These are phyloP conservation scores for Philhelius pedissequus DNA, from an alignment of 2,888 invertebrate genomes.

Conservation along the genomic window DNA sequence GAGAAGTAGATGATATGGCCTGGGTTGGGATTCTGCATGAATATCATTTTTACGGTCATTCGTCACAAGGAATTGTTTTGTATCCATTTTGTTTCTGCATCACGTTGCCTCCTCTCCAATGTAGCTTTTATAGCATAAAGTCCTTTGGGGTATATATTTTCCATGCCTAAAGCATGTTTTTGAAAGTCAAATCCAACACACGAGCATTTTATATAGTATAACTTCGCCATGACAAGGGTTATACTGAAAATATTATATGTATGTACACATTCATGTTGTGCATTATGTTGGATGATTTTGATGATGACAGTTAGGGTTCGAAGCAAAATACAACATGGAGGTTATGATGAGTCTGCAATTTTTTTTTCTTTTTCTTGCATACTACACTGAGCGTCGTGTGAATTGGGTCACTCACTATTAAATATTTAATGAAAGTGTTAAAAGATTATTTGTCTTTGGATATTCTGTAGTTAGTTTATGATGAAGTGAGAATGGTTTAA, in stretches of 20 bases:
- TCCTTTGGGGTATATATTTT: neutral
- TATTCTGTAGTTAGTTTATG: neutral
- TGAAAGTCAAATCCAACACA: conserved; percentile 57
- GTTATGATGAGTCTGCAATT: neutral
- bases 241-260: neutral
- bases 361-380: neutral
- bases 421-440: neutral
- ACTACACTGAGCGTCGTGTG: conserved; percentile 23
- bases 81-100: conserved; percentile 3
- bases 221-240: neutral
- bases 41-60: conserved; percentile 69
- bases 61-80: conserved; percentile 58
- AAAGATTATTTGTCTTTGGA: neutral
- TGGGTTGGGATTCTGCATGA: conserved; percentile 24
- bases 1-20: neutral
- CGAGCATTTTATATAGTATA: neutral
- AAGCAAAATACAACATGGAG: neutral
- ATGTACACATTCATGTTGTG: conserved; percentile 24
- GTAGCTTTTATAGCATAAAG: conserved; percentile 3
- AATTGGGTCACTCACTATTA: conserved; percentile 37
- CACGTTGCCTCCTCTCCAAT: neutral
- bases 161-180: conserved; percentile 28
- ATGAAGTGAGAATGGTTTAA: neutral
- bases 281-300: conserved; percentile 39
- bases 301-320: conserved; percentile 14